These are phyloP conservation scores for Morpho deidamia DNA, from an alignment of 2,888 invertebrate species.

Conservation along the genomic window DNA sequence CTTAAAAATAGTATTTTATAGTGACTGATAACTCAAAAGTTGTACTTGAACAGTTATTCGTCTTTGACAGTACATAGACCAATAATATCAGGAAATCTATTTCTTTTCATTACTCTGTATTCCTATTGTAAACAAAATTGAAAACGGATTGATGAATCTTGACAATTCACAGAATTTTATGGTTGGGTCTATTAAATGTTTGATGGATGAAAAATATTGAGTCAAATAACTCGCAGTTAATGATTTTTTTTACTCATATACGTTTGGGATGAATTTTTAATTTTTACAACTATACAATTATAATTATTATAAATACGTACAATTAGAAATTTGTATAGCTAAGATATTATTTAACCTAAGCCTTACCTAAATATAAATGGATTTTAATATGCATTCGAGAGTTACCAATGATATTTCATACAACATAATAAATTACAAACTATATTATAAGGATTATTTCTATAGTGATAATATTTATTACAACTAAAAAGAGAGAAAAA, in stretches of 20 bases:
- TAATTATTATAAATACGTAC: conserved; percentile 16
- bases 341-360: conserved; percentile 20
- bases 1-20: no score
- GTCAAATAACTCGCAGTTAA: no score
- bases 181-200: no score
- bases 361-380: background rate
- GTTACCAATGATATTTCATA: background rate
- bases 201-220: background rate
- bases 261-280: background rate
- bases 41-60: no score
- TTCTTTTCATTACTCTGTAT: no score
- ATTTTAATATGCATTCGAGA: background rate
- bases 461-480: conserved; percentile 1
- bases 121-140: no score
- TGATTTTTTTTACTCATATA: background rate
- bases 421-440: conserved; percentile 1
- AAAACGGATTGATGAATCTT: no score
- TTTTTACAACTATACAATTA: conserved; percentile 18
- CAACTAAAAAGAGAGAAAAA: background rate
- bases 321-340: conserved; percentile 11
- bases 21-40: no score
- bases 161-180: no score
- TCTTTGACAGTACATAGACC: no score
- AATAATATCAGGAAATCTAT: no score
- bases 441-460: conserved; percentile 1